Evolutionary conservation across 2,888 invertebrate species (phyloP).

Genomic region (Pyralis farinalis): DNA sequence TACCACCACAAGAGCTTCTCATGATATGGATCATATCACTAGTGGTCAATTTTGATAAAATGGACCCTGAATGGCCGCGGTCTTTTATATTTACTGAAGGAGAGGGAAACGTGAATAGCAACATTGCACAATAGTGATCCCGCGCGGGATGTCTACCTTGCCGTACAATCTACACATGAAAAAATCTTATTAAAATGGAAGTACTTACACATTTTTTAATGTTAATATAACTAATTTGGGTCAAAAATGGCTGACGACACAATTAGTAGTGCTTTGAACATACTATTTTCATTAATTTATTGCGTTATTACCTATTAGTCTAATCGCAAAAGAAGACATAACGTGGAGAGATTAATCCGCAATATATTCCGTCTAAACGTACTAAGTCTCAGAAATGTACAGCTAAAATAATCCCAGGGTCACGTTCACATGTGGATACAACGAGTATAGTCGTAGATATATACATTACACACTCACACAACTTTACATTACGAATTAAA

Average conservation of each 20-base stretch:
- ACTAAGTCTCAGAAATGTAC: slow-evolving; percentile 38
- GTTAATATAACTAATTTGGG: slow-evolving; percentile 68
- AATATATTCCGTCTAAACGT: slow-evolving; percentile 41
- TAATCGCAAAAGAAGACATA: slow-evolving; percentile 67
- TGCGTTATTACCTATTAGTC: slow-evolving; percentile 55
- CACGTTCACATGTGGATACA: slow-evolving; percentile 44
- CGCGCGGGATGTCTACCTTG: slow-evolving; percentile 60
- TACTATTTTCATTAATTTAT: slow-evolving; percentile 58
- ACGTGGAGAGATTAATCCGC: slow-evolving; percentile 50
- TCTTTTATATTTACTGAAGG: slow-evolving; percentile 26
- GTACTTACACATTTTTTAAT: slow-evolving; percentile 69
- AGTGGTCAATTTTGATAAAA: no score
- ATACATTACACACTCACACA: slow-evolving; percentile 76
- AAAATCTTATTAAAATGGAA: slow-evolving; percentile 78
- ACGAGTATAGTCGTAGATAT: slow-evolving; percentile 61
- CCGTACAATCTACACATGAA: slow-evolving; percentile 69
- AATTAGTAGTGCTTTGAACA: slow-evolving; percentile 62
- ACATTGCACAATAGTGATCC: slow-evolving; percentile 53
- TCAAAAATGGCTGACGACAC: slow-evolving; percentile 74
- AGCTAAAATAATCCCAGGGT: slow-evolving; percentile 48
- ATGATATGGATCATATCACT: no score
- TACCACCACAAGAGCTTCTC: no score
- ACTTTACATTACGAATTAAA: slow-evolving; percentile 76
- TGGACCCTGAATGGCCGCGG: no score
- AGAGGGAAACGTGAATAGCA: slow-evolving; percentile 63